Percentiles rank a stretch among this genome's conserved stretches.
Evolutionary conservation across 2,113 vertebrate species (phyloP).

Genomic region (Cyprinus carpio): DNA sequence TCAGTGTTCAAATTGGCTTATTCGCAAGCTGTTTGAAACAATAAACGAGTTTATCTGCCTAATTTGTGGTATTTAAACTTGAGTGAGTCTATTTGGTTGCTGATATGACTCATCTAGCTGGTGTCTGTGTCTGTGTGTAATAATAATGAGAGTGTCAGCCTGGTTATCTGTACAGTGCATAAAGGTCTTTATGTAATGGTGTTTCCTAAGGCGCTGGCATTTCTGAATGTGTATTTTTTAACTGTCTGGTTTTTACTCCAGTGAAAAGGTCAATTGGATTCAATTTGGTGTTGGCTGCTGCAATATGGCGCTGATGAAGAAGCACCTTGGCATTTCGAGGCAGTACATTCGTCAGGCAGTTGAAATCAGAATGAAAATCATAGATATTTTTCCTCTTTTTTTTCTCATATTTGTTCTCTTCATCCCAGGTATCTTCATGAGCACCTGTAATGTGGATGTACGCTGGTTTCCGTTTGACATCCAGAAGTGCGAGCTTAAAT

Average conservation of each 20-base stretch:
- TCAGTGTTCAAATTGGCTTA: background rate
- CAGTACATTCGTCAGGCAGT: background rate
- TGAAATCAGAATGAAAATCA: background rate
- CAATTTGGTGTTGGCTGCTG: slow-evolving; percentile 8
- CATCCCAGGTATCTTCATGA: slow-evolving; percentile 78
- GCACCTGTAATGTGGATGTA: slow-evolving; percentile 80
- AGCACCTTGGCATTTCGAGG: background rate
- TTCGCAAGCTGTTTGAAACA: slow-evolving; percentile 10
- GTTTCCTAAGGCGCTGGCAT: background rate
- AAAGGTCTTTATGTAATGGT: slow-evolving; percentile 8
- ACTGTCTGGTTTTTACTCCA: slow-evolving; percentile 25
- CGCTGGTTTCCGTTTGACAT: slow-evolving; percentile 84
- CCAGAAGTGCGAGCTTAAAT: slow-evolving; percentile 80
- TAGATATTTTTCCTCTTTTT: background rate
- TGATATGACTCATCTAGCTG: slow-evolving; percentile 22
- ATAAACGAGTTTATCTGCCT: background rate
- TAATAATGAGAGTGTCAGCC: slow-evolving; percentile 4
- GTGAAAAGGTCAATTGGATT: slow-evolving; percentile 37
- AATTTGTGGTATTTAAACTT: slow-evolving; percentile 18
- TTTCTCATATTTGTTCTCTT: background rate
- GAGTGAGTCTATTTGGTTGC: background rate
- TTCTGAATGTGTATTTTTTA: slow-evolving; percentile 22
- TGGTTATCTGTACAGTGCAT: background rate
- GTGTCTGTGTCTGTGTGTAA: slow-evolving; percentile 17
- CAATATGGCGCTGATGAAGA: background rate